Evolutionary conservation across 2,888 invertebrate species (phyloP).

Genomic region (Leptopilina drosophilae): DNA sequence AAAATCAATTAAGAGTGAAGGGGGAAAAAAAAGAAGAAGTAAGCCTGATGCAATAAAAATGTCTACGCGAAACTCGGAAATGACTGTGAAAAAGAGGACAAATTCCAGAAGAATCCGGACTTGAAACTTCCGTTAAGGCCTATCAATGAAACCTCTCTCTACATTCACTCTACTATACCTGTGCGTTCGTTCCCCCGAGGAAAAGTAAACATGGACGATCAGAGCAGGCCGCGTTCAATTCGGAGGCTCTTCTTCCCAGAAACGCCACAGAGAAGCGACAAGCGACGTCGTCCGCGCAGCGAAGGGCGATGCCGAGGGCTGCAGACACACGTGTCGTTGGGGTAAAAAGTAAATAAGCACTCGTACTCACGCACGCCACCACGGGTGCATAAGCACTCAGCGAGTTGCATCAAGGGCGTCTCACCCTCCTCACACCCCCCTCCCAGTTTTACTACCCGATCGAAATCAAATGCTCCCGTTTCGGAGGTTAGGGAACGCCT

Average conservation of each 20-base stretch:
- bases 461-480: constrained; percentile 59
- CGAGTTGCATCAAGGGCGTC: constrained; percentile 53
- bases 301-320: constrained; percentile 46
- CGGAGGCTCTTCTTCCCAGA: constrained; percentile 42
- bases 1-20: not conserved
- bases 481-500: constrained; percentile 58
- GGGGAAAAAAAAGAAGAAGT: not conserved
- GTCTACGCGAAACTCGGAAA: constrained; percentile 19
- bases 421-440: constrained; percentile 42
- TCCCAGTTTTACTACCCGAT: constrained; percentile 42
- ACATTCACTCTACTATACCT: constrained; percentile 33
- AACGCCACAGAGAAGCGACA: constrained; percentile 49
- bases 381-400: constrained; percentile 62
- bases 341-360: constrained; percentile 61
- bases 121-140: constrained; percentile 34
- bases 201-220: constrained; percentile 41
- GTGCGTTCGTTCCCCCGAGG: constrained; percentile 41
- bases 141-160: constrained; percentile 39
- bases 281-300: constrained; percentile 48
- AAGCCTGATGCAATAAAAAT: not conserved
- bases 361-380: constrained; percentile 55
- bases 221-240: constrained; percentile 44
- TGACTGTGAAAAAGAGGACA: constrained; percentile 25
- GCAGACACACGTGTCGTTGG: constrained; percentile 61
- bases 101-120: constrained; percentile 33